Base-by-base conservation (phyloP, 2,113 vertebrate genomes). In the Rhea pennata region DNA sequence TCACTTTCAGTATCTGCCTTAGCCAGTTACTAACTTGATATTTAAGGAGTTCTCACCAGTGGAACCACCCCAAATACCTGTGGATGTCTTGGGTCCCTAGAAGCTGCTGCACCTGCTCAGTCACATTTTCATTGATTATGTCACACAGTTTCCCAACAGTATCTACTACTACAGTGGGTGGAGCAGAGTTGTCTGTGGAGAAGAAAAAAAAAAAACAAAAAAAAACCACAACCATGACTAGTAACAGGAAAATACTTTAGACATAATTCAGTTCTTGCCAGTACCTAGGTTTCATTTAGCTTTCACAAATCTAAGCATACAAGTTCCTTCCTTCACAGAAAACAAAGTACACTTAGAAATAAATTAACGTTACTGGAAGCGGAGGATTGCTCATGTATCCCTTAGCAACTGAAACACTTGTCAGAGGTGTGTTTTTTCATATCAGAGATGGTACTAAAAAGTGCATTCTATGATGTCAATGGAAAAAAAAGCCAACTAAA, bases 31-130 rank as follows among this genome's bases (percentile, higher is more conserved):
- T 66, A 3, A 70, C 21, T 4, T 27, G 31, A 33, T 17, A 11
- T 53, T 36, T 87, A 59, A 44, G 66, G 77, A 59, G n/a, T 6
- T 66, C 77, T 73, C 15, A 15, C 26, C 39, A 33, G 0, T 12
- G 39, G 50, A 76, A 76, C 51, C 95, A 79, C n/a, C 33, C 17
- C 66, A 92, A 89, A 62, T 98, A 99, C 99, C 99, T 99, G 96
- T 98, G 97, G 33, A 99, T 97, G 82, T 99, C 99, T 27, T 97
- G 96, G 3, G 98, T 98, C 87, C 98, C 98, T 91, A 99, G 97
- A 48, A 99, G 94, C 69, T 96, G 91, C 6, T 97, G 97, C 75
- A 99, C 71, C 59, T 98, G 97, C 76, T 96, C 84, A 46, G 71
- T 96, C 54, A 98, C 17, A 5, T 88, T 90, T 76, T 95, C 95